Percentiles rank a stretch among this genome's conserved stretches.
Conservation (phyloP, 64 coral and sea anemone species). For the Actinia tenebrosa region DNA sequence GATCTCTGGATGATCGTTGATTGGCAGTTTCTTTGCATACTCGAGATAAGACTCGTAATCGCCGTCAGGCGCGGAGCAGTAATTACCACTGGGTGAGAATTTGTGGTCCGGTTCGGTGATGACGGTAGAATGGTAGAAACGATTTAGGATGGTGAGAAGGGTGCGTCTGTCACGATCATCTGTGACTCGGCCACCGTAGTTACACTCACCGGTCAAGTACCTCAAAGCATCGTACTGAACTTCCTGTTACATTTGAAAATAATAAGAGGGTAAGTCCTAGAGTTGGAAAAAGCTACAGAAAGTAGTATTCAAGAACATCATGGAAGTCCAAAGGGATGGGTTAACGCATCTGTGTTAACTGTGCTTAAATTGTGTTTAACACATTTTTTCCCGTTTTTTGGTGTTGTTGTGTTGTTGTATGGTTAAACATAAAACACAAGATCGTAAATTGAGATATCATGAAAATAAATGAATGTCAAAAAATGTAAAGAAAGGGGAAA, state of each 20-base stretch:
- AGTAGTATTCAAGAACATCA: too few species aligned
- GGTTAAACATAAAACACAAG: too few species aligned
- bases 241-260: conserved; percentile 43
- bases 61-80: conserved; percentile 76
- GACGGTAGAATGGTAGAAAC: conserved; percentile 65
- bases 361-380: too few species aligned
- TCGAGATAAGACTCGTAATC: conserved; percentile 96
- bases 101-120: conserved; percentile 60
- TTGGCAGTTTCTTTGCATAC: conserved; percentile 70
- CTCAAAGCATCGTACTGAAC: conserved; percentile 83
- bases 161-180: conserved; percentile 96
- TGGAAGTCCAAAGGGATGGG: too few species aligned
- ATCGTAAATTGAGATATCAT: too few species aligned
- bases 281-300: too few species aligned
- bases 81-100: conserved; percentile 89
- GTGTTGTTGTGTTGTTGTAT: too few species aligned
- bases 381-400: too few species aligned
- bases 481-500: too few species aligned
- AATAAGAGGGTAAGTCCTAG: not conserved
- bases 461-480: too few species aligned
- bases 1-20: conserved; percentile 87
- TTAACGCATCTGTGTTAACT: too few species aligned
- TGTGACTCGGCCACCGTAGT: conserved; percentile 97
- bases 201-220: conserved; percentile 97
- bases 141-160: conserved; percentile 85